These are phyloP conservation scores for Chunga burmeisteri DNA, from an alignment of 2,113 vertebrate genomes.

Conservation along the genomic window DNA sequence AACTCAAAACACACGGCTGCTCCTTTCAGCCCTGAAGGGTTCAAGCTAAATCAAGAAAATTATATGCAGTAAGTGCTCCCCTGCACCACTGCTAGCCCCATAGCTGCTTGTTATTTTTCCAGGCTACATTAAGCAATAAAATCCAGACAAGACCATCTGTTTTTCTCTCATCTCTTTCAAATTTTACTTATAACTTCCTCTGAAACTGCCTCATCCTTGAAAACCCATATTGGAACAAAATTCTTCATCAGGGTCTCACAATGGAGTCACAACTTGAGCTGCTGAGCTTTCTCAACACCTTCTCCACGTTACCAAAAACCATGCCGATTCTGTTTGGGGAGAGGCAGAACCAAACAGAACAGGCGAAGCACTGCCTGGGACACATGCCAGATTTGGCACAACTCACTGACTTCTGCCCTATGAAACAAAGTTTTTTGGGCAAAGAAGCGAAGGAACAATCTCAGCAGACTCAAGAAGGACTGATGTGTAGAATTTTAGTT, in stretches of 20 bases:
- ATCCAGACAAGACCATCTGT: not conserved
- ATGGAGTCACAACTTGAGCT: not conserved
- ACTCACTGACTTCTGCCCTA: not conserved
- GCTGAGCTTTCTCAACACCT: not conserved
- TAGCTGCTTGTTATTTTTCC: not conserved
- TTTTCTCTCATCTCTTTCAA: not conserved
- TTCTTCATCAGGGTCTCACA: not conserved
- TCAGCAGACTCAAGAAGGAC: not conserved
- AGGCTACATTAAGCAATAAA: slow-evolving; percentile 30
- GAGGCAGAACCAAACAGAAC: not conserved
- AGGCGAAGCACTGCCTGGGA: not conserved
- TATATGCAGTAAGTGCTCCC: not conserved
- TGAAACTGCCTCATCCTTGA: not conserved
- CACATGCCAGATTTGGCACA: fast-evolving
- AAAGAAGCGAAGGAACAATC: not conserved
- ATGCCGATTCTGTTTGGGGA: fast-evolving
- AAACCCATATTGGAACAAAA: not conserved
- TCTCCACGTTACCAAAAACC: fast-evolving
- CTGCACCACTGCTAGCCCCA: not conserved
- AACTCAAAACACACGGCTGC: not conserved
- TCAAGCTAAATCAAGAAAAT: not conserved
- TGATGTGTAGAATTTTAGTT: fast-evolving
- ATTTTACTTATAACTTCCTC: not conserved
- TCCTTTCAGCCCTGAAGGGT: not conserved
- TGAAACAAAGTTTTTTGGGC: fast-evolving